Evolutionary conservation across 2,113 vertebrate species (phyloP).

Genomic region (Zingel zingel): DNA sequence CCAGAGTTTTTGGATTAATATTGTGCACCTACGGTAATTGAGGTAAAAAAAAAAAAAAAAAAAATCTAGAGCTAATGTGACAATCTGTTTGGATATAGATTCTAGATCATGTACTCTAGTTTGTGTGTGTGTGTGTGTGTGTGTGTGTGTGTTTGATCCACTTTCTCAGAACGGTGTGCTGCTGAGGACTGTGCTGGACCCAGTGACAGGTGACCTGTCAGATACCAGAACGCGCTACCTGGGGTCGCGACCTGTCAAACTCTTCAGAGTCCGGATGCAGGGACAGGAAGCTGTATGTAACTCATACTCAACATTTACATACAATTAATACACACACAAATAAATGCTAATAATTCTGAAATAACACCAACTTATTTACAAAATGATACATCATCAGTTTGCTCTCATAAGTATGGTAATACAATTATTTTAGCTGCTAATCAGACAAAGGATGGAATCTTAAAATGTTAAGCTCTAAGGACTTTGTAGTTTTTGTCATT

Average conservation of each 20-base stretch:
- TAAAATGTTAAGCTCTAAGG: too few relatives aligned
- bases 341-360: background rate
- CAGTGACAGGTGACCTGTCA: slow-evolving; percentile 95
- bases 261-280: slow-evolving; percentile 98
- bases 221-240: slow-evolving; percentile 97
- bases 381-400: background rate
- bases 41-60: background rate
- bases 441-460: background rate
- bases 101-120: background rate
- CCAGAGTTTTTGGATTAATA: background rate
- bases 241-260: slow-evolving; percentile 96
- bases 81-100: background rate
- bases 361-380: background rate
- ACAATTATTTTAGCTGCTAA: background rate
- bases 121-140: background rate
- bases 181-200: slow-evolving; percentile 95
- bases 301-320: rapidly evolving
- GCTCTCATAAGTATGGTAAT: background rate
- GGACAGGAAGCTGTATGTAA: slow-evolving; percentile 98
- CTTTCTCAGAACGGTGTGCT: slow-evolving; percentile 92
- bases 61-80: background rate
- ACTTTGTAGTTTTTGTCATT: background rate
- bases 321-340: background rate
- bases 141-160: background rate
- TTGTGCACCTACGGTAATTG: background rate